Base-by-base conservation (phyloP, 2,113 vertebrate genomes). In the Astur gentilis region DNA sequence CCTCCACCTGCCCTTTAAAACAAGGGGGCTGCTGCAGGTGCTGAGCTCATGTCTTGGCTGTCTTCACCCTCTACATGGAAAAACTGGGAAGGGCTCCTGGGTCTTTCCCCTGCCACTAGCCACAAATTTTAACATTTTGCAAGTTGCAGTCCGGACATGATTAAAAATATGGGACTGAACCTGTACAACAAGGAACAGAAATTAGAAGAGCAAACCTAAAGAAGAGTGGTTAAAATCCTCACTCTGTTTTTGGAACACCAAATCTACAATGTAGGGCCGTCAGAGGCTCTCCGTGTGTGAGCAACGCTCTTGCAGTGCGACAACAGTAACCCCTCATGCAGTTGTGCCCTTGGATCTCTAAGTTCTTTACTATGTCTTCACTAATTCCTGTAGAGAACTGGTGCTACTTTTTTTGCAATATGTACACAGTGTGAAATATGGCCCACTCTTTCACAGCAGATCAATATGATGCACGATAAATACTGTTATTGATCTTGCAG, bases 401-500 rank as follows among this genome's bases (percentile, higher is more conserved):
- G 92, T 96, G 98, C 96, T 98, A 98, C 97, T 97, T 97, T 93
- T 92, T 82, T 92, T 80, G 85, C 90, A 97, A 92, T 93, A 91
- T 91, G 94, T 95, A 96, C 87, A 92, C 91, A 80, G 73, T 31
- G 40, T 97, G 97, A 98, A 98, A 98, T 98, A 98, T 47, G 87
- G 91, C 67, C 82, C 83, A 89, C 83, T 97, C 89, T 73, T 93
- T 96, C 97, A 95, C 10, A 84, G 81, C 87, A 96, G 92, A 98
- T 98, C 98, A 71, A 98, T 98, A 97, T 64, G 83, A 94, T 87
- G 89, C 93, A 95, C 96, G 83, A 98, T 97, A 98, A 98, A 98
- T 97, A 97, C 90, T 76, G 66, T 75, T 98, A 98, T 98, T 96
- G 98, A 98, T 98, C 97, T 79, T 91, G 70, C 84, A 93, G 84